These are phyloP conservation scores for Sylvietta virens DNA, from an alignment of 2,113 vertebrate species.

Conservation along the genomic window DNA sequence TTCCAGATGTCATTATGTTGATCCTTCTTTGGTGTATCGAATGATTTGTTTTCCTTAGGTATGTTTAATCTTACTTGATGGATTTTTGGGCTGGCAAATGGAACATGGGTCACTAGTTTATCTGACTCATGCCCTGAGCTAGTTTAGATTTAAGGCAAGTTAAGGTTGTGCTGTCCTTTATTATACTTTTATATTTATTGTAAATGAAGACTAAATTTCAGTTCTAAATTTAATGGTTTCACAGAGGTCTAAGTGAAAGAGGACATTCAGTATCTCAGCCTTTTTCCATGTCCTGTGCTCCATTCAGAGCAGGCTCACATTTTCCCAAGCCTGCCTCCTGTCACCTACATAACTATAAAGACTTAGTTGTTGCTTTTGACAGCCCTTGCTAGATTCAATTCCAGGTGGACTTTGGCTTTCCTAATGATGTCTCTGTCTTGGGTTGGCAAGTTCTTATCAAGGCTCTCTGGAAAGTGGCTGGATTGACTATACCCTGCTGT, in stretches of 20 bases:
- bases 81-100: not conserved
- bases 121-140: not conserved
- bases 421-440: not conserved
- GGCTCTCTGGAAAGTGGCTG: not conserved
- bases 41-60: not conserved
- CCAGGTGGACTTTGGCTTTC: not conserved
- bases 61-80: not conserved
- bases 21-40: not conserved
- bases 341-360: not conserved
- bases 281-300: not conserved
- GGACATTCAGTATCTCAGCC: not conserved
- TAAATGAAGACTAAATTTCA: not conserved
- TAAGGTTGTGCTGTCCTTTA: not conserved
- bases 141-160: not conserved
- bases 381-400: not conserved
- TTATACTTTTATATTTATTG: not conserved
- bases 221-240: not conserved
- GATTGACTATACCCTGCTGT: not conserved
- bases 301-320: not conserved
- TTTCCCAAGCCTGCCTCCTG: not conserved
- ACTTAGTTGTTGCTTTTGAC: not conserved
- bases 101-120: not conserved
- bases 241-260: not conserved
- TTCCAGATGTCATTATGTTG: not conserved
- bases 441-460: rapidly evolving